Percentiles rank a stretch among this genome's conserved stretches.
phyloP scores from a whole-genome alignment of 2,113 vertebrate species.

The Rhadina sibilatrix region DNA sequence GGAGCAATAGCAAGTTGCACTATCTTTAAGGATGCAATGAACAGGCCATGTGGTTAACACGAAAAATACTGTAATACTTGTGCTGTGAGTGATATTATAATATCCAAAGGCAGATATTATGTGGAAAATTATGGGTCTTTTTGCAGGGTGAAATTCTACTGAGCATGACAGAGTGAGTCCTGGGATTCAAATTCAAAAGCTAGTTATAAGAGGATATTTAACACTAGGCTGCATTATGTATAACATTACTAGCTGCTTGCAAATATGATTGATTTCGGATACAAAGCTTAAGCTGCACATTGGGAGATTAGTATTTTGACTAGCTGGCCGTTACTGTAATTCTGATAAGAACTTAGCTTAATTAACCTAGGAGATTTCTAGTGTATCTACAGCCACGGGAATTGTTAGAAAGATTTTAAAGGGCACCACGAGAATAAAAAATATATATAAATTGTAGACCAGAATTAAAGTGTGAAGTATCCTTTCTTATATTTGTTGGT shows the following conservation, averaged over 20 bases:
- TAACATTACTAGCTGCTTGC: not conserved
- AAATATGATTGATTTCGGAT: conserved; percentile 24
- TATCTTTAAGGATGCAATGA: not conserved
- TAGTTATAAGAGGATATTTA: not conserved
- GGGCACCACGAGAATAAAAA: not conserved
- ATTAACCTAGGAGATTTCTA: conserved; percentile 2
- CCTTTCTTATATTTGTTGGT: not conserved
- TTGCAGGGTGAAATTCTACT: not conserved
- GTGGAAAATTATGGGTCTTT: not conserved
- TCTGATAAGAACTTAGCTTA: not conserved
- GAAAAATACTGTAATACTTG: not conserved
- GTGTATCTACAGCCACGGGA: not conserved
- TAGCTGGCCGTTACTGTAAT: not conserved
- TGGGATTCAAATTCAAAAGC: not conserved
- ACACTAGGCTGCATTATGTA: not conserved
- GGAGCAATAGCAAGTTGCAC: not conserved
- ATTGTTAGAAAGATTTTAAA: not conserved
- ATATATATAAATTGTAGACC: not conserved
- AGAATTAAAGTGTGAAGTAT: not conserved
- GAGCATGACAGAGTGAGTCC: not conserved
- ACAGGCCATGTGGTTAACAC: not conserved
- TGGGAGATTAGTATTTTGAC: conserved; percentile 14
- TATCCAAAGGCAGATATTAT: not conserved
- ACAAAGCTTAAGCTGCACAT: not conserved
- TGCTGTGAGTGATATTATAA: not conserved